These are phyloP conservation scores for Anguilla japonica DNA, from an alignment of 2,113 vertebrate species.

Conservation along the genomic window DNA sequence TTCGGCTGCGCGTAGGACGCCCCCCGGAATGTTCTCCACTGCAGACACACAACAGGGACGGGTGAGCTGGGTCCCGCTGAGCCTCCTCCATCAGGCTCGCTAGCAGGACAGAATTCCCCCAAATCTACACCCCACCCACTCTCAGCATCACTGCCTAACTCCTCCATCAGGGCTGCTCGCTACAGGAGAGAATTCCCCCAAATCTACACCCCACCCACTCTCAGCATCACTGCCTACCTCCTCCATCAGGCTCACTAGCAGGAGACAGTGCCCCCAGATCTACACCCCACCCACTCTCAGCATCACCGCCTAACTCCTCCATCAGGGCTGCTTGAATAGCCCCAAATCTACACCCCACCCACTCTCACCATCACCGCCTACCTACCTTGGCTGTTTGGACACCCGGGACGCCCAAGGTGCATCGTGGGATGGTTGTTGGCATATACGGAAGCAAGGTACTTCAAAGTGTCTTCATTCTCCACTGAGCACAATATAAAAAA, in stretches of 20 bases:
- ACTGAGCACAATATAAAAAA: slow-evolving; percentile 58
- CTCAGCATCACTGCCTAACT: too few species aligned
- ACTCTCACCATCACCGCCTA: neutral
- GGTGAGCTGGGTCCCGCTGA: neutral
- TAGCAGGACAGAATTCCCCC: neutral
- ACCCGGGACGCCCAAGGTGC: slow-evolving; percentile 84
- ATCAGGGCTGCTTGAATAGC: too few species aligned
- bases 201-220: too few species aligned
- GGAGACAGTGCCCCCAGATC: neutral
- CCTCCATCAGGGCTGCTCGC: too few species aligned
- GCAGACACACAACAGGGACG: slow-evolving; percentile 22
- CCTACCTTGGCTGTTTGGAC: slow-evolving; percentile 86
- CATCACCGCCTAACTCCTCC: too few species aligned
- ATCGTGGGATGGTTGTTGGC: slow-evolving; percentile 90
- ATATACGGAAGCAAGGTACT: slow-evolving; percentile 89
- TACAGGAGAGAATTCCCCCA: neutral
- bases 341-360: neutral
- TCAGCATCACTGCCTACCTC: too few species aligned
- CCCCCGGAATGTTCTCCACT: slow-evolving; percentile 79
- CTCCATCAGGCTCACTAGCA: too few species aligned
- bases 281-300: neutral
- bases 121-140: neutral
- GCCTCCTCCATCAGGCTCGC: neutral
- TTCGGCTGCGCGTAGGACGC: slow-evolving; percentile 89
- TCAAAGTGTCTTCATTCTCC: slow-evolving; percentile 89